Conservation (phyloP, 35 echinoderm and acorn worm genomes). For the Ophioderma brevispina region DNA sequence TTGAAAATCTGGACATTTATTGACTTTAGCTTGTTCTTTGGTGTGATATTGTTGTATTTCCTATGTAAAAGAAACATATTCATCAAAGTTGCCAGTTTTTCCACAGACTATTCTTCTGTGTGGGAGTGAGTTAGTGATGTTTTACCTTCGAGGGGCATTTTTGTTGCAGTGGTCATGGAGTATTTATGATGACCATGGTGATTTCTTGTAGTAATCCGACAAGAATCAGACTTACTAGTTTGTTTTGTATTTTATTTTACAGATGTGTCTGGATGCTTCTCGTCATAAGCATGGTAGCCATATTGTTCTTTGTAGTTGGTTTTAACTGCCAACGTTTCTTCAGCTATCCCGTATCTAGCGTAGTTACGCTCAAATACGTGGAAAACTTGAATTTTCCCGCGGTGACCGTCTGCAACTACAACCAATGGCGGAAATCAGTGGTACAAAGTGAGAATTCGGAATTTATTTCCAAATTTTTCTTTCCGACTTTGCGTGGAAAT, state of each 20-base stretch:
- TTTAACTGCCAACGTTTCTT: constrained; percentile 14
- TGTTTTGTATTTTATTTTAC: not conserved
- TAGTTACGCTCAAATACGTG: constrained; percentile 31
- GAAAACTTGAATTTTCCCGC: constrained; percentile 40
- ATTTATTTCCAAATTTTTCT: not conserved
- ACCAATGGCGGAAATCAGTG: constrained; percentile 28
- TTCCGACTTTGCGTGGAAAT: not conserved
- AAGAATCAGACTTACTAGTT: too few species aligned
- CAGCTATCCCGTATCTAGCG: constrained; percentile 9
- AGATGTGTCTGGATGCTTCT: constrained; percentile 18
- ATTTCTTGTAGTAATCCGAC: too few species aligned
- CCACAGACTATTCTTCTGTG: too few species aligned
- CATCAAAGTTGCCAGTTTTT: too few species aligned
- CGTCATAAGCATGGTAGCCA: not conserved
- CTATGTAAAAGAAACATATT: too few species aligned
- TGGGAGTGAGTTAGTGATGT: too few species aligned
- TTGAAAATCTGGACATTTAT: too few species aligned
- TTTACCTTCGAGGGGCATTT: too few species aligned
- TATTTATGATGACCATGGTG: too few species aligned
- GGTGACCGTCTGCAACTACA: constrained; percentile 61
- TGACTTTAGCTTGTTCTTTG: too few species aligned
- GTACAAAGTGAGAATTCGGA: not conserved
- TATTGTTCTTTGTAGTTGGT: constrained; percentile 26
- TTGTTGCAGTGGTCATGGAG: too few species aligned
- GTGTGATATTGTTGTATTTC: too few species aligned